phyloP scores from a whole-genome alignment of 23 tunicate genomes.

The Styela plicata region DNA sequence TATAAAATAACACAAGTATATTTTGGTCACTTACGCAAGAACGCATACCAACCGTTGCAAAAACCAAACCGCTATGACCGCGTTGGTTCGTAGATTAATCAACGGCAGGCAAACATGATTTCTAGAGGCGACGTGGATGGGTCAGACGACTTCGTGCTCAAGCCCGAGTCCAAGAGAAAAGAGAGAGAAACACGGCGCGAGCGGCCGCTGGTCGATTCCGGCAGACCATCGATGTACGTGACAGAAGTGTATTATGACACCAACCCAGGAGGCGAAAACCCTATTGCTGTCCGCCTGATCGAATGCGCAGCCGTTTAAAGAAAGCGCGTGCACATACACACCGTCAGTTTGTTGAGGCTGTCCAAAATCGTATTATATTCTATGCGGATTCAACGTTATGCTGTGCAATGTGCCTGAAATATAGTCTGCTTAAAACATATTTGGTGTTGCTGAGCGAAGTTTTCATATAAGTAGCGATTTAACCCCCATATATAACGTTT shows the following conservation, averaged over 20 bases:
- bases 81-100: neutral
- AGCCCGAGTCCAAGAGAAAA: constrained; percentile 14
- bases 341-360: neutral
- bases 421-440: too few relatives aligned
- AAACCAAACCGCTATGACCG: neutral
- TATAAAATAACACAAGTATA: neutral
- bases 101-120: neutral
- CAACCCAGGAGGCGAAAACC: neutral
- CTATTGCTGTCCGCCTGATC: neutral
- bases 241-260: constrained; percentile 8
- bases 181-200: neutral
- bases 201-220: constrained; percentile 34
- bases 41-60: neutral
- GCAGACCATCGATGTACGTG: constrained; percentile 13
- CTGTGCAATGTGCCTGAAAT: too few relatives aligned
- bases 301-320: neutral
- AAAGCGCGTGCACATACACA: constrained; percentile 12
- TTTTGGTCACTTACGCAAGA: neutral
- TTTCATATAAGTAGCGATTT: too few relatives aligned
- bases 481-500: too few relatives aligned
- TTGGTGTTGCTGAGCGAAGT: too few relatives aligned
- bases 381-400: neutral
- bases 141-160: constrained; percentile 20
- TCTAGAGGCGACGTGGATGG: constrained; percentile 1
- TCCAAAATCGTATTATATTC: neutral